Evolutionary conservation across 2,888 invertebrate genomes (phyloP).

Genomic region (Hipparchia semele): DNA sequence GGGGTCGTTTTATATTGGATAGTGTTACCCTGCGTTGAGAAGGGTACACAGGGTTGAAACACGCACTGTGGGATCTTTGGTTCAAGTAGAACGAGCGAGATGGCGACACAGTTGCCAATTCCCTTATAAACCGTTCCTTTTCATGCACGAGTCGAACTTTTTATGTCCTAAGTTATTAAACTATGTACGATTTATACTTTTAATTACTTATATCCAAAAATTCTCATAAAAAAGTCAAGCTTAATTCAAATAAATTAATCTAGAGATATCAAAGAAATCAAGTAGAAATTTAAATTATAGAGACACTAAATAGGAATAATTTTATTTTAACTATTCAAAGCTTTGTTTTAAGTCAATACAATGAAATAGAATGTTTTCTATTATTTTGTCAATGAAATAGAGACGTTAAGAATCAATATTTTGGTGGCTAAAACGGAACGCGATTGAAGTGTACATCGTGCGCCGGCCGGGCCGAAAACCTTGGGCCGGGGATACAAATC

Average conservation of each 20-base stretch:
- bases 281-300: not conserved
- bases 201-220: not conserved
- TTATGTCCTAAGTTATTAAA: too few species aligned
- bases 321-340: not conserved
- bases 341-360: not conserved
- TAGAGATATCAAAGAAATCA: not conserved
- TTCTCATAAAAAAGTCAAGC: not conserved
- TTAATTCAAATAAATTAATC: not conserved
- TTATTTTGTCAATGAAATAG: conserved; percentile 17
- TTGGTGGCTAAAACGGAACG: conserved; percentile 61
- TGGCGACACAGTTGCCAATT: conserved; percentile 50
- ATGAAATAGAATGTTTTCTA: not conserved
- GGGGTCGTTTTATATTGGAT: conserved; percentile 55
- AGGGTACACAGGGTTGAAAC: conserved; percentile 72
- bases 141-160: conserved; percentile 40
- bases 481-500: conserved; percentile 67
- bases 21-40: conserved; percentile 63
- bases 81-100: conserved; percentile 56
- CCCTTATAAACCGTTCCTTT: conserved; percentile 53
- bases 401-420: conserved; percentile 44
- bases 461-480: conserved; percentile 72
- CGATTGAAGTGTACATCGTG: conserved; percentile 48
- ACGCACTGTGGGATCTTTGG: conserved; percentile 56
- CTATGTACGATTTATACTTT: not conserved
- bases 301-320: not conserved